Conservation (phyloP, 1,140 invertebrate species). For the Amphibalanus amphitrite region DNA sequence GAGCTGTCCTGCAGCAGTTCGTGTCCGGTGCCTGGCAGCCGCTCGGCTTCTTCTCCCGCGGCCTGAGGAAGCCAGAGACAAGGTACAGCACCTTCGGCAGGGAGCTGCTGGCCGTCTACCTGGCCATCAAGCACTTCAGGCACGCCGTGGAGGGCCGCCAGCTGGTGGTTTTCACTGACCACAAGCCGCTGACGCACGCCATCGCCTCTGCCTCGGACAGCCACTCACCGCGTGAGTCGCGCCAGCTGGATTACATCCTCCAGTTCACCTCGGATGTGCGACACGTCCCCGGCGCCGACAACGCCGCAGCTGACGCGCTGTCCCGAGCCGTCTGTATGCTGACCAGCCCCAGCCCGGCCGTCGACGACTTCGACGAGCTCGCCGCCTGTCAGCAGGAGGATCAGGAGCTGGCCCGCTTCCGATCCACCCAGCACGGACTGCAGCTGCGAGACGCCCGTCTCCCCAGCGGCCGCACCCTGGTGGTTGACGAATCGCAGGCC, state of each 20-base stretch:
- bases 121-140: conserved; percentile 19
- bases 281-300: conserved; percentile 12
- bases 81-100: conserved; percentile 17
- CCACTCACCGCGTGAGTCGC: conserved; percentile 16
- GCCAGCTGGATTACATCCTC: conserved; percentile 8
- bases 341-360: background rate
- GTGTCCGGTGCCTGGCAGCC: conserved; percentile 9
- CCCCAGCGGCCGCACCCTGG: background rate
- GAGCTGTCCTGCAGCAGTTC: conserved; percentile 11
- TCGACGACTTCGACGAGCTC: background rate
- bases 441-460: background rate
- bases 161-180: conserved; percentile 21
- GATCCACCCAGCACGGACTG: background rate
- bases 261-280: conserved; percentile 3
- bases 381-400: conserved; percentile 4
- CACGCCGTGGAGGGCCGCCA: conserved; percentile 19
- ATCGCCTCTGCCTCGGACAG: conserved; percentile 14
- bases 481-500: conserved; percentile 2
- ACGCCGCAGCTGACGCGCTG: conserved; percentile 12
- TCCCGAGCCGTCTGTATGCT: conserved; percentile 2
- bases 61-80: conserved; percentile 12
- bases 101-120: conserved; percentile 17
- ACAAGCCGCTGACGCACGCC: conserved; percentile 21
- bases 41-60: conserved; percentile 14
- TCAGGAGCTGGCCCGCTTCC: conserved; percentile 5